Evolutionary conservation across 2,888 invertebrate species (phyloP), one percentile per base, ranked within the genome.

Genomic region (Scaptomyza parva): DNA sequence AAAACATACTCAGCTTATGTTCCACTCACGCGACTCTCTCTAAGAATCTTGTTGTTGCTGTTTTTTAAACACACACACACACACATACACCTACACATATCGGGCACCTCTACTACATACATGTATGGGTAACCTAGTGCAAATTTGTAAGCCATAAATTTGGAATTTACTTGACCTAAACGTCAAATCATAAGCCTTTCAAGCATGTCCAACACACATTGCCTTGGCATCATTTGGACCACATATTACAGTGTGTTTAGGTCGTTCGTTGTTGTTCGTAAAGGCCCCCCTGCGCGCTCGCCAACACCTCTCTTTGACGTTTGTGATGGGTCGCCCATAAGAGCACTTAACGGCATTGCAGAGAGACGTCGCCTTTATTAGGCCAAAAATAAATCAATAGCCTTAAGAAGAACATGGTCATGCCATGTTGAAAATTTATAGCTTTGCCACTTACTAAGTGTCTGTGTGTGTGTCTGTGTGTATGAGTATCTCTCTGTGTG

Each of bases 391-490:
- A 77, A 77, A 77, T 77, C 77, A 82, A 79, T 78, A 50, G 17
- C 44, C 47, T 35, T 50, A 45, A 40, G 47, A 30, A 60, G 50
- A 62, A 59, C 70, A 78, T 62, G 62, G 35, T 28, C 53, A 52
- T 70, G 82, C 76, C 82, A 75, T 82, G 82, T 45, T 65, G 33
- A 11, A 44, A 66, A 82, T 78, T 76, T 79, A 77, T 82, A 50
- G 75, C 75, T 45, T 44, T 47, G 71, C 50, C 65, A 78, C 78
- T 75, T 44, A 65, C 44, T 47, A 18, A 28, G 12, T 28, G 17
- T 44, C 11, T 44, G 6, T 44, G 8, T 22, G 9, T 11, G 6
- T 24, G 4, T 17, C 17, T 8, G 12, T 45, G 26, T 24, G 41
- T 43, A n/a, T n/a, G n/a, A n/a, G n/a, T n/a, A n/a, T n/a, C n/a